Conservation (phyloP, 1,140 invertebrate species). For the Gonatopus flavifemur region DNA sequence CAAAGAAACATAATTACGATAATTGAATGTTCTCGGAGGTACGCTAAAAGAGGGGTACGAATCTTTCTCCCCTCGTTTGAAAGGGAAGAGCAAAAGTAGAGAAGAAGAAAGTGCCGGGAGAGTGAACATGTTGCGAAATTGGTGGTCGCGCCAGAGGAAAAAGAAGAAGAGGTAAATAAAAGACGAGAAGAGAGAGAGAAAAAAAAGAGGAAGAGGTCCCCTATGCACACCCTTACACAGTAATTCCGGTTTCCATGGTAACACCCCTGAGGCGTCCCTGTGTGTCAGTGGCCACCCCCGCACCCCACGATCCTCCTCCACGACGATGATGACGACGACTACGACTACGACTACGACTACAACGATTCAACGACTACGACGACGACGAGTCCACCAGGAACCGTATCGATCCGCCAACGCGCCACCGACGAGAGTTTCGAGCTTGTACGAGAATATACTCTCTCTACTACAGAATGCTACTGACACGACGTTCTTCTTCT, state of each 20-base stretch:
- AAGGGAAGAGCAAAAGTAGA: no score
- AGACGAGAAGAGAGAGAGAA: background rate
- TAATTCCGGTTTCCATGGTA: slow-evolving; percentile 51
- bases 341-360: slow-evolving; percentile 5
- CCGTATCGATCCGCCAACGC: slow-evolving; percentile 52
- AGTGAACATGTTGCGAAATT: slow-evolving; percentile 29
- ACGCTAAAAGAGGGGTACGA: no score
- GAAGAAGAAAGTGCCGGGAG: no score
- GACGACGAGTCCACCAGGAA: slow-evolving; percentile 36
- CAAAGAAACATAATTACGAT: no score
- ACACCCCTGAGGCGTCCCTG: slow-evolving; percentile 54
- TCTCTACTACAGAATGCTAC: slow-evolving; percentile 39
- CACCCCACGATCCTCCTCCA: slow-evolving; percentile 24
- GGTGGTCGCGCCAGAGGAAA: slow-evolving; percentile 18
- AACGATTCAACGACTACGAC: slow-evolving; percentile 24
- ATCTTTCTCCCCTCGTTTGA: no score
- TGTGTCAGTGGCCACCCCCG: slow-evolving; percentile 45
- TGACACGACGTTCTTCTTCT: slow-evolving; percentile 31
- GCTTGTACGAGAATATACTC: slow-evolving; percentile 47
- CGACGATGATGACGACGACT: background rate
- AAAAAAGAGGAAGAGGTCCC: slow-evolving; percentile 1
- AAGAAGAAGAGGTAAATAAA: background rate
- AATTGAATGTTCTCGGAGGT: no score
- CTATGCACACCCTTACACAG: slow-evolving; percentile 39
- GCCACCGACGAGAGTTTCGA: no score